Base-by-base conservation (phyloP, 2,113 vertebrate genomes). In the Charadrius vociferus region DNA sequence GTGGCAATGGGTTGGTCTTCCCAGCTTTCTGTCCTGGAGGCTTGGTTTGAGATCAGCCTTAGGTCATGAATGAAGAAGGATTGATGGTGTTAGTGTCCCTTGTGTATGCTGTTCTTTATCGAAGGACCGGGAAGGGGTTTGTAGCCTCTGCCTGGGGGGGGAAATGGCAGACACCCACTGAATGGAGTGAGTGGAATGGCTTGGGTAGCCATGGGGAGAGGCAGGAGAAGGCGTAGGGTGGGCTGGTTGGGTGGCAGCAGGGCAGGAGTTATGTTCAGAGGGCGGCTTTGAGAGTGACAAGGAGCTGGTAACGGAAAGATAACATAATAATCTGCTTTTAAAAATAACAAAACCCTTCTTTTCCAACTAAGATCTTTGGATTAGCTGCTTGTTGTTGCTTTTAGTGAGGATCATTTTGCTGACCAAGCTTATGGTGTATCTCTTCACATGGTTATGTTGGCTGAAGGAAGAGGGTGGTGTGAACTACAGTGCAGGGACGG, bases 391-490 rank as follows among this genome's bases (percentile, higher is more conserved):
- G 20, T 37, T 37, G 27, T 21, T 87, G 81, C 39, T 68, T 91
- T 93, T 68, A 94, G 34, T 19, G 14, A 66, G 29, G 45, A 49
- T 91, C 20, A 11, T 85, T 94, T 93, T 91, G 66, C 93, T 96
- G 91, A 95, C 73, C 78, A 53, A 93, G 49, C 45, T 70, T 75
- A 1, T 32, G 34, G 52, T 82, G 14, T 93, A 9, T 75, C 61
- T 91, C 70, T 91, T 79, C 53, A 29, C 36, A 34, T 0, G 0
- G 50, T 77, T 95, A 73, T 24, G 17, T 9, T 81, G 91, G 61
- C 84, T 96, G 81, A 91, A 96, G 49, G 70, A 82, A 91, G 74
- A 93, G 53, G 36, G 53, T 77, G 92, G 53, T 90, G 53, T 82
- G 85, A 96, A 93, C 95, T 92, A 39, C 71, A 39, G 81, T 37